These are phyloP conservation scores for Conger conger DNA, from an alignment of 2,113 vertebrate species.

Conservation along the genomic window DNA sequence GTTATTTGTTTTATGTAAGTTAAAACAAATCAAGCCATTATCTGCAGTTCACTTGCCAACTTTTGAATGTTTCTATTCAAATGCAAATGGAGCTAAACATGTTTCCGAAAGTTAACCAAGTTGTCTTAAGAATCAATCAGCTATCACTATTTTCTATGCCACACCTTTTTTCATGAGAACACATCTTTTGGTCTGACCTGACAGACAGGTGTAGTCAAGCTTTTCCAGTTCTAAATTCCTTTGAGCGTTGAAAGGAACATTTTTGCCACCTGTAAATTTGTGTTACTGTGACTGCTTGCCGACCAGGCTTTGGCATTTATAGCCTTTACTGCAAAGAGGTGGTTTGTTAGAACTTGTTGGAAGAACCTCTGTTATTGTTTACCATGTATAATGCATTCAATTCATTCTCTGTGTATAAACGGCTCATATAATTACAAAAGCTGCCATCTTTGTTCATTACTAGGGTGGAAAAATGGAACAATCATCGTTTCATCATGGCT, in stretches of 20 bases:
- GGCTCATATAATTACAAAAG: not conserved
- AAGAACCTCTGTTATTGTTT: not conserved
- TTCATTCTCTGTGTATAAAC: not conserved
- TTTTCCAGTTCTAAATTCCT: conserved; percentile 27
- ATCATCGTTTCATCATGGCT: not conserved
- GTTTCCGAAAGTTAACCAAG: not conserved
- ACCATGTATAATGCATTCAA: not conserved
- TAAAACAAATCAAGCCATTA: not conserved
- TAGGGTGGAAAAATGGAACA: not conserved
- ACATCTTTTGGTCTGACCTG: not conserved
- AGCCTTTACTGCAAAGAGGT: not conserved
- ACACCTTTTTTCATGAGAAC: conserved; percentile 2
- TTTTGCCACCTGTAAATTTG: conserved; percentile 1
- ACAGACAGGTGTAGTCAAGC: conserved; percentile 16
- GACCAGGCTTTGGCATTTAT: not conserved
- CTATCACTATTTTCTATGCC: not conserved
- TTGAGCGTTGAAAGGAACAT: not conserved
- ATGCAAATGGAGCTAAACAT: not conserved
- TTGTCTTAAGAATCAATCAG: not conserved
- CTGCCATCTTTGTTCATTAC: not conserved
- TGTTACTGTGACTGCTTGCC: not conserved
- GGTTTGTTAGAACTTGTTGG: not conserved
- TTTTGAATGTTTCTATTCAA: not conserved
- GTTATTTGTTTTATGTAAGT: not conserved
- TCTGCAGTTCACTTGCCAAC: not conserved